Evolutionary conservation across 2,797 vertebrate species (phyloP), one percentile per base, ranked within the genome.

Genomic region (Cryptoblepharus egeriae): DNA sequence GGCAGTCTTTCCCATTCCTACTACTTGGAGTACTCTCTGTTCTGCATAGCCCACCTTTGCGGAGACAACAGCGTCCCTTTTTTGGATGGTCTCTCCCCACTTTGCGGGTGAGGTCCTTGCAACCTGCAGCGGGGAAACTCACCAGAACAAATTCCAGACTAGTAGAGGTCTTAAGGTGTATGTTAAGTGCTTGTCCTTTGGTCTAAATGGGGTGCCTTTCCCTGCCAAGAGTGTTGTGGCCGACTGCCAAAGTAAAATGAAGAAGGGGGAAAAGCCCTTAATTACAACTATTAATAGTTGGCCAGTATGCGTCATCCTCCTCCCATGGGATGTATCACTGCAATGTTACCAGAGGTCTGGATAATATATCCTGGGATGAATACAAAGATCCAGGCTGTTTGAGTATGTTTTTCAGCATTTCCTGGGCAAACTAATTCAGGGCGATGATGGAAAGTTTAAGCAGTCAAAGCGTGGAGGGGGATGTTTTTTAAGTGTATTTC

Each of bases 181-280:
- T 55, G 68, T 35, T 82, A 88, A 85, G 45, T 75, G 22, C 73
- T 82, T 90, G 69, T 82, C 81, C 78, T 85, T 81, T 81, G 57
- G 75, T 64, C 28, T 87, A 82, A 88, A 87, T 37, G 69, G 37
- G 74, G 52, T 65, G 2, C 12, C 82, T 79, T 81, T 20, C 15
- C 26, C 13, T 87, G 77, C 30, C 80, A 89, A 58, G 72, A 80
- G 39, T 81, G 61, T 1, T 57, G 28, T 87, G 83, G 37, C 79
- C 60, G 7, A 26, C 32, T 87, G 82, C 80, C 80, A 89, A 63
- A 79, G 39, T 81, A 78, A 84, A 75, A 73, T 20, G 63, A 74
- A 30, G 84, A 86, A 32, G 9, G 4, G 12, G 9, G 52, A 1
- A 0, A 75, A 73, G 0, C 28, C 61, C 69, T 81, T 87, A 79